Conservation (phyloP, 1,140 invertebrate genomes). For the Temnothorax nylanderi region DNA sequence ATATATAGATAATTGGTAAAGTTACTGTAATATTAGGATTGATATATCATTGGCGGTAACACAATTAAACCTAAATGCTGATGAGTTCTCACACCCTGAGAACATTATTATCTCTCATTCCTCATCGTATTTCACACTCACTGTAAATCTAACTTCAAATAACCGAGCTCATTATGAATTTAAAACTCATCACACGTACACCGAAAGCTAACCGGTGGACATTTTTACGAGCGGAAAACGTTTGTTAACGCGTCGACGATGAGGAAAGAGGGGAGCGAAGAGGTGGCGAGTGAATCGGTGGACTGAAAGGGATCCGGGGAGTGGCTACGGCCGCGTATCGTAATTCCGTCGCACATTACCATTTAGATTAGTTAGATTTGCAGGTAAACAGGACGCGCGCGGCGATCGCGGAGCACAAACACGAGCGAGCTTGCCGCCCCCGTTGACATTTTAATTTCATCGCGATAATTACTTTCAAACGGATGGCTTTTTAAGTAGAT, state of each 20-base stretch:
- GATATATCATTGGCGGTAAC: background rate
- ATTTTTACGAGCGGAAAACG: conserved; percentile 58
- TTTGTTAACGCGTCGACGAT: conserved; percentile 61
- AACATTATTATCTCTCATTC: conserved; percentile 22
- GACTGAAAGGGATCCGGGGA: background rate
- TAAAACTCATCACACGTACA: conserved; percentile 4
- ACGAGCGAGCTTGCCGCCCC: conserved; percentile 66
- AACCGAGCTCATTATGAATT: conserved; percentile 15
- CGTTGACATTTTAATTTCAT: conserved; percentile 84
- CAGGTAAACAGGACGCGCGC: conserved; percentile 80
- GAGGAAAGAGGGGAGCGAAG: conserved; percentile 4
- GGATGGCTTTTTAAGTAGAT: conserved; percentile 85
- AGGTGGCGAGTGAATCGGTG: background rate
- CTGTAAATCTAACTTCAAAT: conserved; percentile 17
- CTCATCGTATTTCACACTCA: background rate
- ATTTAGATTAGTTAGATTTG: conserved; percentile 84
- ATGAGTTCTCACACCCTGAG: background rate
- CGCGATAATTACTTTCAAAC: conserved; percentile 84
- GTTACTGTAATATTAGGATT: background rate
- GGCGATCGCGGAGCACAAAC: conserved; percentile 82
- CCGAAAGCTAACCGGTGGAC: conserved; percentile 35
- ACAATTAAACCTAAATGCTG: background rate
- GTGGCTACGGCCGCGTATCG: conserved; percentile 68
- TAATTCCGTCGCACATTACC: conserved; percentile 81
- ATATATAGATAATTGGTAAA: background rate